A percentile compares a stretch with the other conserved stretches of the same genome.
phyloP scores from a whole-genome alignment of 2,888 invertebrate genomes.

The Cerceris rybyensis region DNA sequence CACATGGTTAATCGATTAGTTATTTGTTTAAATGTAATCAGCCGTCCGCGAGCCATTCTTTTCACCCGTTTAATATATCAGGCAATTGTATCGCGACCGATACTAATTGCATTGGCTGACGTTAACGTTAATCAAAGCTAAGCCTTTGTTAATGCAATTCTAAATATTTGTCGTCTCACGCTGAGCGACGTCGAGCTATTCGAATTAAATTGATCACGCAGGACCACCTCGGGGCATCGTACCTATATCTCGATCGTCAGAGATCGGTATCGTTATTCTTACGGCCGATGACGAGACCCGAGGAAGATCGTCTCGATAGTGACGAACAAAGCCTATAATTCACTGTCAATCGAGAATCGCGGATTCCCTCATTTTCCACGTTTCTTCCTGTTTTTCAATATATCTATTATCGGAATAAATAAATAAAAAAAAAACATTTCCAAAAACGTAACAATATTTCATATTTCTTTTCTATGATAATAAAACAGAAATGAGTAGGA shows the following conservation, averaged over 20 bases:
- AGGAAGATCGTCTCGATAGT: constrained; percentile 39
- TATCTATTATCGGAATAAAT: too few species aligned
- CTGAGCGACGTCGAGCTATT: constrained; percentile 45
- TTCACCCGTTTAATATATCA: constrained; percentile 29
- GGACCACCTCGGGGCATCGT: constrained; percentile 55
- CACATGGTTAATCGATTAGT: constrained; percentile 16
- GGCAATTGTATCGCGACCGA: constrained; percentile 24
- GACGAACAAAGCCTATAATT: constrained; percentile 44
- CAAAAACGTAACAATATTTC: too few species aligned
- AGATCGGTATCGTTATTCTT: constrained; percentile 53
- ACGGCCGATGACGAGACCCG: constrained; percentile 41
- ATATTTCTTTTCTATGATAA: too few species aligned
- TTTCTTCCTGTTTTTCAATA: background rate
- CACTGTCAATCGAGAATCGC: constrained; percentile 30
- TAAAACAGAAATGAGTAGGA: too few species aligned
- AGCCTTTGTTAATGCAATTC: constrained; percentile 50
- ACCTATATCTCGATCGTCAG: constrained; percentile 49
- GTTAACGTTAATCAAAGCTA: constrained; percentile 43
- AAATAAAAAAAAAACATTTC: too few species aligned
- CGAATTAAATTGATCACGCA: constrained; percentile 55
- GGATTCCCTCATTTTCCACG: constrained; percentile 21
- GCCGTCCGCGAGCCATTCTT: constrained; percentile 5
- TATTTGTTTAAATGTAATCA: constrained; percentile 23
- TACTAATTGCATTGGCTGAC: constrained; percentile 49
- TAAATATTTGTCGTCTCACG: constrained; percentile 63